Evolutionary conservation across 2,888 invertebrate genomes (phyloP).

Genomic region (Plagodis pulveraria): DNA sequence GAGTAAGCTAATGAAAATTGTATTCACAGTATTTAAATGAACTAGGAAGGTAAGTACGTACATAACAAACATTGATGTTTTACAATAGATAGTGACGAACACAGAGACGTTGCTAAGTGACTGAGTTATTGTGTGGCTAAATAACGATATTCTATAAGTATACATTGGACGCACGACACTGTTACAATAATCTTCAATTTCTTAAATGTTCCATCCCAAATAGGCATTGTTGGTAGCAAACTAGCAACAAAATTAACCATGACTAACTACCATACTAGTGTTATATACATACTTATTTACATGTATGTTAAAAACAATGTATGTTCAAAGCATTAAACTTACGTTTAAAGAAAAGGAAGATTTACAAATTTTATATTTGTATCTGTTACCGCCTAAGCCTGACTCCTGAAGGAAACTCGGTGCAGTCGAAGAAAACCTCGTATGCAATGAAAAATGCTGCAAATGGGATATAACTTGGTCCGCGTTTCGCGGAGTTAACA

Average conservation of each 20-base stretch:
- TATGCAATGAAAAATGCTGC: no score
- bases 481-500: no score
- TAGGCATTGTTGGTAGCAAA: slow-evolving; percentile 21
- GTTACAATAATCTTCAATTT: slow-evolving; percentile 22
- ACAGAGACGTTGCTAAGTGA: slow-evolving; percentile 29
- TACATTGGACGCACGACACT: slow-evolving; percentile 42
- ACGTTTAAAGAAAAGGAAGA: no score
- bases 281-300: neutral
- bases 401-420: no score
- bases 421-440: no score
- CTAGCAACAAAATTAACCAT: neutral
- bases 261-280: neutral
- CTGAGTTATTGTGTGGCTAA: slow-evolving; percentile 28
- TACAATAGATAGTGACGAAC: slow-evolving; percentile 48
- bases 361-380: no score
- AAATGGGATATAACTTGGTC: no score
- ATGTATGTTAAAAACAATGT: neutral
- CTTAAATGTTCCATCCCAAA: slow-evolving; percentile 19
- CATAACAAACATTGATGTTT: slow-evolving; percentile 25
- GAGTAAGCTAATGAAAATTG: no score
- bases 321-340: no score
- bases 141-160: slow-evolving; percentile 30
- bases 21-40: no score
- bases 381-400: no score
- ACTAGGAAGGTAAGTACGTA: no score